These are phyloP conservation scores for Pseudochirops corinnae DNA, from an alignment of 2,797 vertebrate species.

Conservation along the genomic window DNA sequence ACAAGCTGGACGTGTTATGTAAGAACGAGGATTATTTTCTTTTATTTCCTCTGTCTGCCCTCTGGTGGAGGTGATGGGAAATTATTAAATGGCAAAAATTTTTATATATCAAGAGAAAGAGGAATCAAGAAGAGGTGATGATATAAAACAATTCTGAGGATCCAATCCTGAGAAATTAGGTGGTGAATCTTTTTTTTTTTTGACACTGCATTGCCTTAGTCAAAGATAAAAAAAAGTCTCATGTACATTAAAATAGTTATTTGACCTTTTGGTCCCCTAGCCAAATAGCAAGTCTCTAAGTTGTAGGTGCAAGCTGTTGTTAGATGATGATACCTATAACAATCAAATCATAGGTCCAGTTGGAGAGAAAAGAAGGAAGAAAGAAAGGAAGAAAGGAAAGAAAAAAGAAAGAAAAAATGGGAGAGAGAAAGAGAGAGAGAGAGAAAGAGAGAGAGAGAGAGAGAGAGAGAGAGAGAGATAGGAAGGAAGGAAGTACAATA, in stretches of 20 bases:
- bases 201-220: background rate
- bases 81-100: background rate
- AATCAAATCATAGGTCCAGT: background rate
- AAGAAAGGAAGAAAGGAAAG: too few relatives aligned
- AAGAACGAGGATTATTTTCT: background rate
- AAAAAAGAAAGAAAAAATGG: too few relatives aligned
- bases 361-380: background rate
- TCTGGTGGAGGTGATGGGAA: background rate
- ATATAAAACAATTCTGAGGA: background rate
- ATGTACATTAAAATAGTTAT: background rate
- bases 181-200: background rate
- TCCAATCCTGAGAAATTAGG: background rate
- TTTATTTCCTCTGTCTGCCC: background rate
- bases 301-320: background rate
- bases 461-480: background rate
- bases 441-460: too few relatives aligned
- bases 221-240: background rate
- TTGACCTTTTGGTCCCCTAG: background rate
- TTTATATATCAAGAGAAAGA: background rate
- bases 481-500: background rate
- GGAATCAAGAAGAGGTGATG: background rate
- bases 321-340: background rate
- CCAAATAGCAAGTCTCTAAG: background rate
- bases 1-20: background rate
- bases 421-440: background rate